A percentile compares a stretch with the other conserved stretches of the same genome.
phyloP scores from a whole-genome alignment of 2,888 invertebrate species.

The Andrena haemorrhoa region DNA sequence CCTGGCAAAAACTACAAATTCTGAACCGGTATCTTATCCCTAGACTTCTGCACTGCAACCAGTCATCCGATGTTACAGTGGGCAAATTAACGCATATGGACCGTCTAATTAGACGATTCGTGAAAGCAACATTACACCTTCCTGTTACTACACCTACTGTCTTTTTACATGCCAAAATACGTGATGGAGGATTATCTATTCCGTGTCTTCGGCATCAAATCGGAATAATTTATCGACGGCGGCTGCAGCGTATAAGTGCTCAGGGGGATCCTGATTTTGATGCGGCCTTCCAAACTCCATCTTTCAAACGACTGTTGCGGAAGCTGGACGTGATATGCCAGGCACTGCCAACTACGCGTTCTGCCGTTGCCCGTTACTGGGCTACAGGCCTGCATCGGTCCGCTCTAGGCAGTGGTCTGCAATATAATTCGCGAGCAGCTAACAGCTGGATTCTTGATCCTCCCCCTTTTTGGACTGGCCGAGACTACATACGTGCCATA shows the following conservation, averaged over 20 bases:
- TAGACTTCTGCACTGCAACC: constrained; percentile 1
- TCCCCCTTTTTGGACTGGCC: constrained; percentile 3
- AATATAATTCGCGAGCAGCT: neutral
- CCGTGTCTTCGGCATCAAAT: constrained; percentile 6
- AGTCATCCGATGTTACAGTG: neutral
- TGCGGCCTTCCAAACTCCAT: neutral
- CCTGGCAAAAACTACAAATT: constrained; percentile 7
- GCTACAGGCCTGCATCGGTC: neutral
- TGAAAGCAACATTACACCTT: constrained; percentile 4
- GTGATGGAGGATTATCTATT: constrained; percentile 9
- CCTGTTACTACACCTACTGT: constrained; percentile 4
- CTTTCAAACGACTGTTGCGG: neutral
- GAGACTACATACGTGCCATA: constrained; percentile 3
- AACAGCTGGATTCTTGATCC: constrained; percentile 13
- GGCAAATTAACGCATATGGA: neutral
- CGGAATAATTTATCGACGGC: neutral
- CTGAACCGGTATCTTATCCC: constrained; percentile 1
- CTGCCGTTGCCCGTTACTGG: neutral
- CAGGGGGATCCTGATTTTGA: neutral
- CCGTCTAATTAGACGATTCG: neutral
- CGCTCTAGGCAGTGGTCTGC: constrained; percentile 1
- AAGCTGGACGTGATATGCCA: constrained; percentile 2
- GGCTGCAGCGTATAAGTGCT: neutral
- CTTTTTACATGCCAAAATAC: neutral
- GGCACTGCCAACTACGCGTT: neutral